A percentile compares a stretch with the other conserved stretches of the same genome.
Conservation (phyloP, 2,888 invertebrate genomes). For the Drosophila colorata region DNA sequence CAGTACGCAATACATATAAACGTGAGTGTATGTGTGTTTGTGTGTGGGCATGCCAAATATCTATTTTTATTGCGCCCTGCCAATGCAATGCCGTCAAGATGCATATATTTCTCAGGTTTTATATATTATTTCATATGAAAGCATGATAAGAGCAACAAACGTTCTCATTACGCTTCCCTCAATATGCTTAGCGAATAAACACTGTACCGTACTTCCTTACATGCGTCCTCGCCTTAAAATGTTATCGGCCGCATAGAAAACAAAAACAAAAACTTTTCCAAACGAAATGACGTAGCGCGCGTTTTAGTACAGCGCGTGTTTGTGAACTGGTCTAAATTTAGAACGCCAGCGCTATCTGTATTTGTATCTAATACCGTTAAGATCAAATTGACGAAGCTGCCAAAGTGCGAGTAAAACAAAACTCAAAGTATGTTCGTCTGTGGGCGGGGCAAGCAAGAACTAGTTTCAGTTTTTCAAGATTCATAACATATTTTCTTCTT, state of each 20-base stretch:
- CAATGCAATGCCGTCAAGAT: constrained; percentile 9
- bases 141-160: constrained; percentile 12
- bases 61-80: constrained; percentile 27
- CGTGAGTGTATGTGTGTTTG: not conserved
- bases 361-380: not conserved
- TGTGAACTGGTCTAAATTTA: constrained; percentile 58
- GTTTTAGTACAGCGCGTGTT: constrained; percentile 43
- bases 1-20: not conserved
- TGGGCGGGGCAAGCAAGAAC: constrained; percentile 34
- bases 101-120: constrained; percentile 5
- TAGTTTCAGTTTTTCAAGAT: constrained; percentile 19
- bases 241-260: constrained; percentile 45
- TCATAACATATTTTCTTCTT: constrained; percentile 9
- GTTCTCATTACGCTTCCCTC: too few species aligned
- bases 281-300: constrained; percentile 45
- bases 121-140: not conserved
- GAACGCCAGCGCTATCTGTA: constrained; percentile 19
- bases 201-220: constrained; percentile 1
- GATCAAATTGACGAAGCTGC: constrained; percentile 23
- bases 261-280: constrained; percentile 31
- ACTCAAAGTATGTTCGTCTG: constrained; percentile 3
- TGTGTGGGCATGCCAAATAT: constrained; percentile 12
- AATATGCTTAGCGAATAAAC: not conserved
- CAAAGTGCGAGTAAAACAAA: constrained; percentile 27
- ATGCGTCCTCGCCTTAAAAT: constrained; percentile 6